phyloP scores from a whole-genome alignment of 2,888 invertebrate species.

The Pterostichus niger region DNA sequence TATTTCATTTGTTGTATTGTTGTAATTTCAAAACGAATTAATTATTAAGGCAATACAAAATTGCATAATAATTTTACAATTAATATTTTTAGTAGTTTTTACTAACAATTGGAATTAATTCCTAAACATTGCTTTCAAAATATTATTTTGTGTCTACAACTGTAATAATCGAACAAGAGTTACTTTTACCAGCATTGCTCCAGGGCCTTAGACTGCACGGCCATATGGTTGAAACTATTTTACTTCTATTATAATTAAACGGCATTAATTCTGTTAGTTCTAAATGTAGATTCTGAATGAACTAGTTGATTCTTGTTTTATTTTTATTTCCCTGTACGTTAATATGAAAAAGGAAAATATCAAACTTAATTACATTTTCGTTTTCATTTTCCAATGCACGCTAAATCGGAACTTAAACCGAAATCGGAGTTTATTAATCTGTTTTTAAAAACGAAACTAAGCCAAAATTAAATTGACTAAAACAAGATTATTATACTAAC shows the following conservation, averaged over 20 bases:
- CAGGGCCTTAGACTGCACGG: too few species aligned
- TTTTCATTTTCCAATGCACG: conserved; percentile 28
- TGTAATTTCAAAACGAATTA: too few species aligned
- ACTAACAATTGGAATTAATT: too few species aligned
- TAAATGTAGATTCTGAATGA: conserved; percentile 6
- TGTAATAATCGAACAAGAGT: too few species aligned
- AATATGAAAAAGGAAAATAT: conserved; percentile 27
- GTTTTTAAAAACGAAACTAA: conserved; percentile 39
- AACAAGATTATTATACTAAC: background rate
- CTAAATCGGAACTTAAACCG: conserved; percentile 33
- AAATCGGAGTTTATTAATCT: conserved; percentile 38
- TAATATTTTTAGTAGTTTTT: too few species aligned
- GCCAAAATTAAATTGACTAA: conserved; percentile 2
- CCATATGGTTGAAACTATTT: too few species aligned
- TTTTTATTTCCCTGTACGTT: conserved; percentile 35
- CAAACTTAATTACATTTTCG: conserved; percentile 48
- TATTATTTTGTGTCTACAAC: too few species aligned
- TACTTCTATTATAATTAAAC: background rate
- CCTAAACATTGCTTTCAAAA: too few species aligned
- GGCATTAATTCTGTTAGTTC: background rate
- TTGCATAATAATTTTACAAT: too few species aligned
- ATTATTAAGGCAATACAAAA: too few species aligned
- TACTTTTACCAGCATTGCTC: too few species aligned
- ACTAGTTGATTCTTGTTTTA: conserved; percentile 39
- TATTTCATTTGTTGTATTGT: too few species aligned